phyloP scores from a whole-genome alignment of 2,888 invertebrate species.

The Aplocera efformata region DNA sequence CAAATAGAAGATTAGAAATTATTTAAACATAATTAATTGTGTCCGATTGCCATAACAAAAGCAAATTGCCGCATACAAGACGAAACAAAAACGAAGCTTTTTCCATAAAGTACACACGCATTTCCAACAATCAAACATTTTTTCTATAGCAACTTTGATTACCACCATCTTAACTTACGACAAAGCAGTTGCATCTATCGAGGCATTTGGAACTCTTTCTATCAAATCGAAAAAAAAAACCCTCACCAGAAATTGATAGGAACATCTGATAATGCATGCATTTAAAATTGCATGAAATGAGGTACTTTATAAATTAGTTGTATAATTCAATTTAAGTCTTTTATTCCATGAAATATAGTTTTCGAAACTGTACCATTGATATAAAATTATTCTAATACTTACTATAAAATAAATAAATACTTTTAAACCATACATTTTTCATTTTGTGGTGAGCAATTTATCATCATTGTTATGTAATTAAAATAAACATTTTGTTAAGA shows the following conservation, averaged over 20 bases:
- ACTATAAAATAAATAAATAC: conserved; percentile 27
- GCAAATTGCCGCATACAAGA: no score
- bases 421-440: conserved; percentile 17
- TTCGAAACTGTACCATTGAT: conserved; percentile 22
- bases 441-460: conserved; percentile 16
- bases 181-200: no score
- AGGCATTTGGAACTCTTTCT: no score
- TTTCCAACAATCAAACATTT: no score
- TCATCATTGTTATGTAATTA: conserved; percentile 10
- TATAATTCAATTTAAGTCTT: conserved; percentile 16
- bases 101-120: no score
- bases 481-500: conserved; percentile 9
- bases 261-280: neutral
- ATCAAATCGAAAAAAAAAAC: no score
- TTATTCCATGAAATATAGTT: conserved; percentile 19
- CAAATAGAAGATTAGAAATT: no score
- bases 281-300: conserved; percentile 4
- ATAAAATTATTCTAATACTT: conserved; percentile 26
- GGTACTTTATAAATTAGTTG: conserved; percentile 12
- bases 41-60: no score
- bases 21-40: no score
- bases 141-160: no score
- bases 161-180: no score
- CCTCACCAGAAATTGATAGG: conserved; percentile 5
- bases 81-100: no score